Evolutionary conservation across 37 sponge, comb jelly and placozoan genomes (phyloP).

Genomic region (Geodia barretti): DNA sequence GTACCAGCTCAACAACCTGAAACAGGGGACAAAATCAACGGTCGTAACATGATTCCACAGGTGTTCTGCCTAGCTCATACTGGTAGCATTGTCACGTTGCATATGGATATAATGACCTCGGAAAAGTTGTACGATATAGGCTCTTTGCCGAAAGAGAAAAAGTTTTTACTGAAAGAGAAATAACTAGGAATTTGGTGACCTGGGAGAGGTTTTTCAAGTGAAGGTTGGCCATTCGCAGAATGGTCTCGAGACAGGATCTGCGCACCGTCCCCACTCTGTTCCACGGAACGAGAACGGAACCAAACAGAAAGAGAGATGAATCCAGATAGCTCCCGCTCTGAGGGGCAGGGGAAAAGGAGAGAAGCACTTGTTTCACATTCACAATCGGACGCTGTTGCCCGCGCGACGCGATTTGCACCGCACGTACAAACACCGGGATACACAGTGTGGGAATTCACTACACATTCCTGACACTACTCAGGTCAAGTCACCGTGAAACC

Average conservation of each 20-base stretch:
- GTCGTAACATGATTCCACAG: background rate
- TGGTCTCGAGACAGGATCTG: background rate
- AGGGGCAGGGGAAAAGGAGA: background rate
- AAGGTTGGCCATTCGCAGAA: constrained; percentile 12
- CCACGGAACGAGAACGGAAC: background rate
- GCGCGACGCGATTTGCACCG: too few species aligned
- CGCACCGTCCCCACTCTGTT: background rate
- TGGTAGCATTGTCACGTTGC: background rate
- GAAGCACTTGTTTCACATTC: too few species aligned
- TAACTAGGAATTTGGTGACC: too few species aligned
- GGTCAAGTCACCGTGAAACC: too few species aligned
- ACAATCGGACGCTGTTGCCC: too few species aligned
- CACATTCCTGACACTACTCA: too few species aligned
- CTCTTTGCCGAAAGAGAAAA: too few species aligned
- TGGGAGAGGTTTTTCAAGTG: constrained; percentile 3
- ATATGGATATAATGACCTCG: too few species aligned
- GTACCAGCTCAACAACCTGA: constrained; percentile 11
- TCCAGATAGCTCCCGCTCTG: constrained; percentile 5
- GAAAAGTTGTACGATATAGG: too few species aligned
- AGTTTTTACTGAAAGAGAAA: too few species aligned
- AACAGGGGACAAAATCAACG: background rate
- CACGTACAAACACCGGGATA: too few species aligned
- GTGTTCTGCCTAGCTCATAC: background rate
- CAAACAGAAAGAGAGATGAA: background rate
- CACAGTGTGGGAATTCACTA: background rate